Base-by-base conservation (phyloP, 1,140 invertebrate species). In the Babylonia areolata region DNA sequence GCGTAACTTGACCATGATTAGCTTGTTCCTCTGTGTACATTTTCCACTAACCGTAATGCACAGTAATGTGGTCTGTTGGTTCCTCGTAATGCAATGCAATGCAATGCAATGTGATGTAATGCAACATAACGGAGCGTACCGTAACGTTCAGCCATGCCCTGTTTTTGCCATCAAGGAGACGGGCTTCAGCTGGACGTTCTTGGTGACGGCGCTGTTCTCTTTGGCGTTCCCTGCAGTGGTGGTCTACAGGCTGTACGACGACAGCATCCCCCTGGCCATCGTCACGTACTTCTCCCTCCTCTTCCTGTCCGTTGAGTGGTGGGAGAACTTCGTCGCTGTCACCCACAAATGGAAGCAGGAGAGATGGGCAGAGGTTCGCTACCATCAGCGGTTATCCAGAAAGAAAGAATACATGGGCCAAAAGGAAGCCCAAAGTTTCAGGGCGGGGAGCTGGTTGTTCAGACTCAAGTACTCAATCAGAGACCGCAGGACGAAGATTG, bases 331-430 rank as follows among this genome's bases (percentile, higher is more conserved):
- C 82, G 90, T 92, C n/a, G 87, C 81, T 85, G 69, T 75, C 83
- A 54, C 42, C 80, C 73, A 86, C 46, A 23, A 28, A 5, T 58
- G 58, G 78, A 69, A 85, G 42, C 46, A 23, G 9, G 23, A 31
- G 58, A 20, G 77, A 33, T 2, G 42, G 98, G 0, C 97, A 97
- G 79, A 40, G 95, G 96, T 85, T 85, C 79, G 85, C 77, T 54
- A 39, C 81, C 58, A 40, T n/a, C 54, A 54, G 20, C 46, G 37
- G 23, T 2, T 3, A n/a, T n/a, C n/a, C n/a, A n/a, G n/a, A n/a
- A 51, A 51, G 0, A 51, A 51, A 51, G 46, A 51, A 2, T 17
- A 9, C 9, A 17, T 17, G 46, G n/a, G n/a, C n/a, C n/a, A n/a
- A n/a, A n/a, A n/a, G n/a, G n/a, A 73, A 33, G 31, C 5, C 6